These are phyloP conservation scores for Echinops telfairi DNA, from an alignment of 2,113 vertebrate genomes.

Conservation along the genomic window DNA sequence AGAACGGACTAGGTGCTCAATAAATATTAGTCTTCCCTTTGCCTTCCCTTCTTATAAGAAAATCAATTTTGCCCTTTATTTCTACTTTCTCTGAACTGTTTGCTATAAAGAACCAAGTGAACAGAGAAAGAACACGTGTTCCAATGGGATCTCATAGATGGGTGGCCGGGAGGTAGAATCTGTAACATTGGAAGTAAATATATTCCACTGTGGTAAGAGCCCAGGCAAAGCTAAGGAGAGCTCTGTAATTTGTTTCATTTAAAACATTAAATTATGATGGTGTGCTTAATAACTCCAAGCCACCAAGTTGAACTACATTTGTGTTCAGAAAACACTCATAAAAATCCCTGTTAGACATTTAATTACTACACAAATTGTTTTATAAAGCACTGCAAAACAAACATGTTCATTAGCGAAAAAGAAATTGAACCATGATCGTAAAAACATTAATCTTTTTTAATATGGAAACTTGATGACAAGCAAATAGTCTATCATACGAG, in stretches of 20 bases:
- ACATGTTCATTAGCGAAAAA: conserved; percentile 78
- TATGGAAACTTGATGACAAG: conserved; percentile 63
- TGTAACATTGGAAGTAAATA: conserved; percentile 60
- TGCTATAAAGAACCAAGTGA: conserved; percentile 50
- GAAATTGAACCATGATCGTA: conserved; percentile 65
- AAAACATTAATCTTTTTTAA: conserved; percentile 69
- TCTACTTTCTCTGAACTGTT: conserved; percentile 25
- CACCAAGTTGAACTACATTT: conserved; percentile 73
- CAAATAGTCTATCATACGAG: conserved; percentile 50
- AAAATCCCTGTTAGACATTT: conserved; percentile 75
- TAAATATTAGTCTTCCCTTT: conserved; percentile 52
- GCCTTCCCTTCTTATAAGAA: conserved; percentile 17
- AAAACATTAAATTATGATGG: conserved; percentile 81
- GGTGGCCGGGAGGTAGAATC: conserved; percentile 29
- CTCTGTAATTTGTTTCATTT: conserved; percentile 76
- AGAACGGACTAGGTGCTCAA: background rate
- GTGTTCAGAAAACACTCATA: conserved; percentile 71
- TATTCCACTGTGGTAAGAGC: conserved; percentile 62
- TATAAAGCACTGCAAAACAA: conserved; percentile 77
- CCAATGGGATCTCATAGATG: conserved; percentile 23
- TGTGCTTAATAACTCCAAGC: conserved; percentile 79
- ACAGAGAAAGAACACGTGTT: conserved; percentile 31
- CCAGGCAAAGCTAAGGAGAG: conserved; percentile 49
- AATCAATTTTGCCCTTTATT: conserved; percentile 55
- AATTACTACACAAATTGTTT: conserved; percentile 77